These are phyloP conservation scores for Andricus quercusramuli DNA, from an alignment of 2,888 invertebrate genomes.

Conservation along the genomic window DNA sequence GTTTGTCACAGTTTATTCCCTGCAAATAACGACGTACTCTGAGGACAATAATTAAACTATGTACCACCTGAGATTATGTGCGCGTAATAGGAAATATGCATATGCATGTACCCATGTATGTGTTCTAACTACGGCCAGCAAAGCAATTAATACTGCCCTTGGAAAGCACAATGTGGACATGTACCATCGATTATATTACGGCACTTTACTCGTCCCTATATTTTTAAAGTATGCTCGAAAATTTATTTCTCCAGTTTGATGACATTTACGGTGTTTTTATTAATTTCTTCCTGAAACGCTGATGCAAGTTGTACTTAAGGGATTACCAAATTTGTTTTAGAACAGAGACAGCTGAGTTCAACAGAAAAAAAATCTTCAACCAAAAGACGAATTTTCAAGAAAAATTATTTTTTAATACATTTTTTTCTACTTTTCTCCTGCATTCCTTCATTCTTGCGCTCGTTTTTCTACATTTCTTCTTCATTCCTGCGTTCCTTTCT, in stretches of 20 bases:
- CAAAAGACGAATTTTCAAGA: no score
- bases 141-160: constrained; percentile 16
- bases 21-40: not conserved
- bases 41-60: constrained; percentile 17
- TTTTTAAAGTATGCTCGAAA: not conserved
- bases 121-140: not conserved
- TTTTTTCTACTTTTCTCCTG: no score
- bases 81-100: not conserved
- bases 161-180: constrained; percentile 9
- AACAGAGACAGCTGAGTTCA: no score
- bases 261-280: no score
- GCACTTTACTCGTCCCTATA: not conserved
- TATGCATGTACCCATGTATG: not conserved
- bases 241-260: not conserved
- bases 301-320: no score
- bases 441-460: no score
- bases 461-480: no score
- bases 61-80: not conserved
- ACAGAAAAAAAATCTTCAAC: no score
- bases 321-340: no score
- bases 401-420: no score
- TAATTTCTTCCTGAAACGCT: no score
- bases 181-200: constrained; percentile 14
- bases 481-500: no score
- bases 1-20: not conserved